Evolutionary conservation across 2,113 vertebrate species (phyloP), one percentile per base, ranked within the genome.

Genomic region (Hemiprocne comata): DNA sequence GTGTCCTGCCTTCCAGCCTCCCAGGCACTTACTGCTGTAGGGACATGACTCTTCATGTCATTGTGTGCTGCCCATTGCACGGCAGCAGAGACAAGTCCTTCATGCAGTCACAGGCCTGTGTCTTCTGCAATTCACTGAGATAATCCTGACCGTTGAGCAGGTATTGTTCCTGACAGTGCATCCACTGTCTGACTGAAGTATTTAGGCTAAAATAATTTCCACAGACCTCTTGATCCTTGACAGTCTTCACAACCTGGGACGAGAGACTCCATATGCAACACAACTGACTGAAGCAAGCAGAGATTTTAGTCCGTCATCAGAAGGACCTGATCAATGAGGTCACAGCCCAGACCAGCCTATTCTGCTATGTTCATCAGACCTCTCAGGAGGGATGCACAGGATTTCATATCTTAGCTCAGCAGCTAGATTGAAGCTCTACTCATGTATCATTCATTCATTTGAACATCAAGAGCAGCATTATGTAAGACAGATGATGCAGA

Each of bases 261-360:
- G 38, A 13, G 50, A 85, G 29, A 17, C 36, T 38, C 36, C 14
- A 12, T 3, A 2, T 20, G 13, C n/a, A 26, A 4, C 1, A 2
- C 3, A 3, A 9, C 19, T 24, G 48, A 8, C 44, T 34, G 31
- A 55, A 58, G 25, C 18, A 61, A 44, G 33, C 26, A 46, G 40
- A 58, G 31, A 26, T 25, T 48, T 84, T 57, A 6, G 7, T 50
- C 46, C 14, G 2, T 11, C 2, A 0, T 17, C 0, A 0, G 9
- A n/a, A 57, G 38, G 21, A 71, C 13, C 31, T 36, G 57, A 9
- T 9, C 38, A 21, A 29, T 44, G 54, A 67, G 72, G 33, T 14
- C 76, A 34, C 25, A 48, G 66, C 8, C 23, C 51, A 60, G n/a
- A 7, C 12, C 21, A 44, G 17, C 3, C 21, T 38, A 2, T 58